Conservation (phyloP, 1,140 invertebrate species). For the Pachyrhynchus sulphureomaculatus region DNA sequence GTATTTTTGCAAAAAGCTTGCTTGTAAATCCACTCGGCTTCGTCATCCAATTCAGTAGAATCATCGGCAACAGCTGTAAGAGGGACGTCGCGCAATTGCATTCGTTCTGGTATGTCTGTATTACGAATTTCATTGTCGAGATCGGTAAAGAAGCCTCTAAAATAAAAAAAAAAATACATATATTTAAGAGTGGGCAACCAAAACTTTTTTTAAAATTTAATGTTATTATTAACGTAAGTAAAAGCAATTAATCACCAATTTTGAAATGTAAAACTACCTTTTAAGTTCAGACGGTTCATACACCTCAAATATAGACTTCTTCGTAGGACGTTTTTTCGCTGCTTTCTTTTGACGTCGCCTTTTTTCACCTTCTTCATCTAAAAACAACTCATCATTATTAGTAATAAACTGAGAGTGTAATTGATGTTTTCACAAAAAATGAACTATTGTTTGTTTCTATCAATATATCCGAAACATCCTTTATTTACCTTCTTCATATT, state of each 20-base stretch:
- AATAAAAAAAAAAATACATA: neutral
- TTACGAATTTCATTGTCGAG: slow-evolving; percentile 89
- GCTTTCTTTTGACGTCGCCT: slow-evolving; percentile 68
- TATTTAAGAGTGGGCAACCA: too few relatives aligned
- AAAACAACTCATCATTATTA: neutral
- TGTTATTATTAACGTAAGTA: too few relatives aligned
- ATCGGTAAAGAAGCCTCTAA: slow-evolving; percentile 89
- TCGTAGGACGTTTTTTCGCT: slow-evolving; percentile 73
- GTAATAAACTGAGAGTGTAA: too few relatives aligned
- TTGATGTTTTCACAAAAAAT: too few relatives aligned
- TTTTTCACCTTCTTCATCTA: slow-evolving; percentile 29
- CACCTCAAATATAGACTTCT: slow-evolving; percentile 91
- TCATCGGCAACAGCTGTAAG: slow-evolving; percentile 78
- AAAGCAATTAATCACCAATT: too few relatives aligned
- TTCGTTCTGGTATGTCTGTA: slow-evolving; percentile 87
- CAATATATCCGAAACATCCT: too few relatives aligned
- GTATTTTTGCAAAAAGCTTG: slow-evolving; percentile 85
- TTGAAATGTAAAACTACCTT: slow-evolving; percentile 47
- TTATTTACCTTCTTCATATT: slow-evolving; percentile 44
- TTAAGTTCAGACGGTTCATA: slow-evolving; percentile 98
- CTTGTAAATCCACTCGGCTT: slow-evolving; percentile 97
- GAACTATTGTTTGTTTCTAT: too few relatives aligned
- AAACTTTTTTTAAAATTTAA: too few relatives aligned
- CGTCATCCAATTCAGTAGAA: slow-evolving; percentile 87
- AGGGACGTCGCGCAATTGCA: slow-evolving; percentile 89